phyloP scores from a whole-genome alignment of 2,797 vertebrate genomes.

The Lagothrix lagotricha region DNA sequence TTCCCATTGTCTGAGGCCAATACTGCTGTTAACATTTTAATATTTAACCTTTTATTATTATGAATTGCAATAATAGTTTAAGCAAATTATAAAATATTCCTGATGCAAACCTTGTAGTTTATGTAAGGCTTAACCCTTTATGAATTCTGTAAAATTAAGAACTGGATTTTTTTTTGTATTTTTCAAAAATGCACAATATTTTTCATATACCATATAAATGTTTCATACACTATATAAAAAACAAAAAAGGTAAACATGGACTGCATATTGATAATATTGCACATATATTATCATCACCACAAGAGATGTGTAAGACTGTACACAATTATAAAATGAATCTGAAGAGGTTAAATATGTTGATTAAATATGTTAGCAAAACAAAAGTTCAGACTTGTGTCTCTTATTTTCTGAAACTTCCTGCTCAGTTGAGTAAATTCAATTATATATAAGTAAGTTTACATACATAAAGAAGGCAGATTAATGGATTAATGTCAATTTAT shows the following conservation, averaged over 20 bases:
- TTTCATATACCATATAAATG: neutral
- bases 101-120: neutral
- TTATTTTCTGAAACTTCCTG: constrained; percentile 26
- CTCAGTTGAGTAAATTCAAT: neutral
- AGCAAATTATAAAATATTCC: neutral
- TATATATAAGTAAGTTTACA: neutral
- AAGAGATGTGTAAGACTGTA: neutral
- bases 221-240: neutral
- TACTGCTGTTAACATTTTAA: neutral
- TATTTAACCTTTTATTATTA: neutral
- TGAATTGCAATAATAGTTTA: neutral
- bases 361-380: neutral
- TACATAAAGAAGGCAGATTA: neutral
- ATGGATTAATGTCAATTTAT: constrained; percentile 20
- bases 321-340: neutral
- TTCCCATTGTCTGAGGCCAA: neutral
- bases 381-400: neutral
- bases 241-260: neutral
- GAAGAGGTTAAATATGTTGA: neutral
- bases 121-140: neutral
- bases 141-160: neutral
- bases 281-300: neutral
- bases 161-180: neutral
- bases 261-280: neutral
- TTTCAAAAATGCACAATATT: neutral